These are phyloP conservation scores for Rhynchonycteris naso DNA, from an alignment of 2,797 vertebrate species.

Conservation along the genomic window DNA sequence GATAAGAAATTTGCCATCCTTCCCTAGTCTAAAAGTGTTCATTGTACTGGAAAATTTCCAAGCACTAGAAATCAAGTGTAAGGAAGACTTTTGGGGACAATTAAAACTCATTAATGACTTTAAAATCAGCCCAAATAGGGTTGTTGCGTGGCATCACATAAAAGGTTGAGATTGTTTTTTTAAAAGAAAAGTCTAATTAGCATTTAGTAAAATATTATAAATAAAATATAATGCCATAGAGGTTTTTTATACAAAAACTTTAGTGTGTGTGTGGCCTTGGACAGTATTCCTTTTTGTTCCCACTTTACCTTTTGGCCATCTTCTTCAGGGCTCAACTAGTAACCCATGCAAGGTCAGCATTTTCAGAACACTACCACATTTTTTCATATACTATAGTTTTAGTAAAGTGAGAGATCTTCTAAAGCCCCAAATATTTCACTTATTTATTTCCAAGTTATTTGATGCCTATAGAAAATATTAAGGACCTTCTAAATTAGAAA, in stretches of 20 bases:
- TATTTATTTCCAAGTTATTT: background rate
- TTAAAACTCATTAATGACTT: conserved; percentile 65
- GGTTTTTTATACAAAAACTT: background rate
- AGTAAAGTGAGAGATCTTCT: conserved; percentile 8
- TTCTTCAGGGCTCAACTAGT: conserved; percentile 44
- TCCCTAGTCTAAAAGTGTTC: conserved; percentile 35
- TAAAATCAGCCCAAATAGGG: conserved; percentile 56
- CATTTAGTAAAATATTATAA: conserved; percentile 54
- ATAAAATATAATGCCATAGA: background rate
- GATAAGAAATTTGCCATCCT: conserved; percentile 37
- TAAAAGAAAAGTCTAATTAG: conserved; percentile 6
- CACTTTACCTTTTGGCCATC: conserved; percentile 40
- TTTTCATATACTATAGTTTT: background rate
- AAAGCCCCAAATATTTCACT: conserved; percentile 10
- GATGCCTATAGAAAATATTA: background rate
- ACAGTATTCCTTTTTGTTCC: background rate
- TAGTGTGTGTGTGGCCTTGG: background rate
- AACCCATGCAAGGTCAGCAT: conserved; percentile 38
- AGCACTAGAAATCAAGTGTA: conserved; percentile 62
- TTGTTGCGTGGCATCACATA: conserved; percentile 44
- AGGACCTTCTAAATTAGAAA: background rate
- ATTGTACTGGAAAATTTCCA: conserved; percentile 55
- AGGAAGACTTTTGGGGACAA: conserved; percentile 60
- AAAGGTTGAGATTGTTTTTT: conserved; percentile 62
- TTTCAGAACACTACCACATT: conserved; percentile 7